phyloP scores from a whole-genome alignment of 2,797 vertebrate species.

The Taenioides sp. region DNA sequence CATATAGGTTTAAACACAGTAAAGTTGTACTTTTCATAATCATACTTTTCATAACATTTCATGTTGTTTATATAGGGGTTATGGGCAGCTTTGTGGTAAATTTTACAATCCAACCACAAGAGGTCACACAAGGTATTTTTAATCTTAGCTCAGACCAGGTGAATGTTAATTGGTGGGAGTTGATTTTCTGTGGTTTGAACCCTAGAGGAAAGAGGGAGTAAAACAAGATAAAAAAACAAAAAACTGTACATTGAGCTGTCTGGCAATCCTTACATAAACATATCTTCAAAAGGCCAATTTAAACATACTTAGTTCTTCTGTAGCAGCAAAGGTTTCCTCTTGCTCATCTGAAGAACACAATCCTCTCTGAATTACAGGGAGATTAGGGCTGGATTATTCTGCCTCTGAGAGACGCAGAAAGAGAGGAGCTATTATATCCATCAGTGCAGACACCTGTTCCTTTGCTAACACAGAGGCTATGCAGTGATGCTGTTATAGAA shows the following conservation, averaged over 20 bases:
- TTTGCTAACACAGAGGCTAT: constrained; percentile 56
- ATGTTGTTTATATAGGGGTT: background rate
- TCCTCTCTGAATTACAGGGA: constrained; percentile 83
- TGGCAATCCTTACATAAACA: background rate
- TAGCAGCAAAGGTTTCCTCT: constrained; percentile 77
- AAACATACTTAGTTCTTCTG: constrained; percentile 73
- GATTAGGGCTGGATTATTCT: constrained; percentile 81
- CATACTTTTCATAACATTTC: too few relatives aligned
- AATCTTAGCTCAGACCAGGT: background rate
- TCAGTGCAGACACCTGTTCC: constrained; percentile 82
- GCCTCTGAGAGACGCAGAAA: constrained; percentile 78
- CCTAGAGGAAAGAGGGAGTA: background rate
- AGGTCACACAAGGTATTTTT: background rate
- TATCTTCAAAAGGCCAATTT: constrained; percentile 69
- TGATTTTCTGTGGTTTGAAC: background rate
- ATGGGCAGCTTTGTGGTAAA: background rate
- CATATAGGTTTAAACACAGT: too few relatives aligned
- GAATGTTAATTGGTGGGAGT: background rate
- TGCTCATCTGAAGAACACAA: constrained; percentile 83
- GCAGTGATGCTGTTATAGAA: constrained; percentile 38
- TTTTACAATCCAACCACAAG: background rate
- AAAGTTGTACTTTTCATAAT: too few relatives aligned
- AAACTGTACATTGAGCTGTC: background rate
- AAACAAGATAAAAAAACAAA: background rate
- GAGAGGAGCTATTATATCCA: constrained; percentile 75